Base-by-base conservation (phyloP, 2,797 vertebrate species). In the Lithobates sylvaticus region DNA sequence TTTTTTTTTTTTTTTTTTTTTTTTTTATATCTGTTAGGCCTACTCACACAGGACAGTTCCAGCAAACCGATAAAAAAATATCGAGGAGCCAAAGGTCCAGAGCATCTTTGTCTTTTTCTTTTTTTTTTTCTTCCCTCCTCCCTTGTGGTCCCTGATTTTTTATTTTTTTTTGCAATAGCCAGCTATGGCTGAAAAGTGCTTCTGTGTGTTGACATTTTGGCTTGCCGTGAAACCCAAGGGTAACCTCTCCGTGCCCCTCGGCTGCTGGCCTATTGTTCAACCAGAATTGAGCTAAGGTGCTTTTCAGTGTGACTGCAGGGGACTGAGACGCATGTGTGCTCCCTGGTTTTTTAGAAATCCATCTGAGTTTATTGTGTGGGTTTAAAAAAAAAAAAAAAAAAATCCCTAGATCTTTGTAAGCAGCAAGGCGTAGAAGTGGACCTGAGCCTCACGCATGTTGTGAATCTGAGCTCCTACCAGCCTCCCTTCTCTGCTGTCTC, bases 191-290 rank as follows among this genome's bases (percentile, higher is more conserved):
- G 85, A 89, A 54, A 90, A 89, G 70, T 73, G 70, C 61, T 73
- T 89, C 78, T 81, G 44, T 85, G 85, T 86, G 85, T 91, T 90
- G 86, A 87, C 86, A 90, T 90, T 92, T 82, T 87, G 81, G 85
- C 93, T 84, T 88, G 88, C 50, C 85, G 89, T 88, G 90, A 91
- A 91, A 93, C 85, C 91, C 89, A 83, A 78, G 83, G 36, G 89
- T 89, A 88, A 90, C 92, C 90, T 91, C 89, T 73, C 26, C 89
- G 91, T 89, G 89, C 89, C 90, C 89, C 89, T 12, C 0, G 86
- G 89, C 89, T 23, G 71, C 91, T 76, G 90, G 91, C 89, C 94
- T 94, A 94, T 94, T 94, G 94, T 95, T 95, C 92, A 91, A 67
- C 44, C 89, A 90, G 91, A 92, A 93, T 86, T n/a, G 58, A 90